Conservation (phyloP, 2,888 invertebrate species). For the Baccha elongata region DNA sequence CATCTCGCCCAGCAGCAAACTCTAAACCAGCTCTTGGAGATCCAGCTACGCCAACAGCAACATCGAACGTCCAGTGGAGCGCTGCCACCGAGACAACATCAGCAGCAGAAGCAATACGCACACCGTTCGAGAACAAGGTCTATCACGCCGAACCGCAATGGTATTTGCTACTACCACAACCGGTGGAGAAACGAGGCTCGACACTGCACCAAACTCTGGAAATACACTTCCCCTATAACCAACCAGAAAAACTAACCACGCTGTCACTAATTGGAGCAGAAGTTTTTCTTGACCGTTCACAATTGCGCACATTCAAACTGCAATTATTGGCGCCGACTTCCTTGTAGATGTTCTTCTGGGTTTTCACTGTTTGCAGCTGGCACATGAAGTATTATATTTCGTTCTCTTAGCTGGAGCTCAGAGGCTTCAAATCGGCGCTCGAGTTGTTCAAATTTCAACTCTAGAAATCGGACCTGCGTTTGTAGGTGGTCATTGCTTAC, state of each 20-base stretch:
- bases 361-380: no score
- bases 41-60: background rate
- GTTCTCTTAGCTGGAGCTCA: no score
- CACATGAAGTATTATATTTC: no score
- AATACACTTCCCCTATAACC: background rate
- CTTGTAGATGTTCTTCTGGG: no score
- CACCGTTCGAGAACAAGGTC: background rate
- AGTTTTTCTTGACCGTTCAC: background rate
- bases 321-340: background rate
- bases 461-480: no score
- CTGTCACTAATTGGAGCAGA: background rate
- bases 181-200: background rate
- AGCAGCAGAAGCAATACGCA: background rate
- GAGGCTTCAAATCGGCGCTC: no score
- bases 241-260: background rate
- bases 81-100: background rate
- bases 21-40: background rate
- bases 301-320: background rate
- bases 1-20: background rate
- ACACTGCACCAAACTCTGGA: background rate
- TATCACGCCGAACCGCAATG: background rate
- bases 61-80: background rate
- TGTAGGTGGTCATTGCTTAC: no score
- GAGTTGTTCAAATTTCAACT: no score
- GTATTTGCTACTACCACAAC: no score